A percentile compares a stretch with the other conserved stretches of the same genome.
phyloP scores from a whole-genome alignment of 2,797 vertebrate genomes.

The Xenopus petersii region DNA sequence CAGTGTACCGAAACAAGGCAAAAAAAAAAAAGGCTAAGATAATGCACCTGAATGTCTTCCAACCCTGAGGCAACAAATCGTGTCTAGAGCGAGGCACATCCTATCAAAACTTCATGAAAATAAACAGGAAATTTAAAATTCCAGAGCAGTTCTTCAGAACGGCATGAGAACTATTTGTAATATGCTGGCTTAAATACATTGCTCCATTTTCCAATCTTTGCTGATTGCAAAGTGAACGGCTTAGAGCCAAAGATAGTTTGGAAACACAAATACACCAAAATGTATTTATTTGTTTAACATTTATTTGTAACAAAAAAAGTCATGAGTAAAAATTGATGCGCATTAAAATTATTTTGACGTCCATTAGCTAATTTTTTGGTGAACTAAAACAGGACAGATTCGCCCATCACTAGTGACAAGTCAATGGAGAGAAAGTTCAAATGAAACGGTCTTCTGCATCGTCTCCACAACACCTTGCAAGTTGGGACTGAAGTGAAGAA shows the following conservation, averaged over 20 bases:
- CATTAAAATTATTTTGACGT: no score
- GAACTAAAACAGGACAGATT: no score
- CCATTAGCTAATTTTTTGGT: no score
- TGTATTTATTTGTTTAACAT: no score
- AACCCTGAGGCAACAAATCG: slow-evolving; percentile 21
- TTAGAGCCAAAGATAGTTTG: neutral
- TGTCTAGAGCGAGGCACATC: slow-evolving; percentile 21
- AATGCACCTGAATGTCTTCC: slow-evolving; percentile 15
- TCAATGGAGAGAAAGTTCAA: neutral
- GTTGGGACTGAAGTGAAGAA: neutral
- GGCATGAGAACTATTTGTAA: slow-evolving; percentile 27
- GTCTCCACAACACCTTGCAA: neutral
- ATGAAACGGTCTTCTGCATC: neutral
- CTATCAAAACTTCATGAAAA: slow-evolving; percentile 25
- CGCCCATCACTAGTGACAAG: no score
- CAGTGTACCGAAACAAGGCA: slow-evolving; percentile 20
- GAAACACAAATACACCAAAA: neutral
- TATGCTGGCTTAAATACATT: slow-evolving; percentile 19
- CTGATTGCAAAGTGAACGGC: slow-evolving; percentile 16
- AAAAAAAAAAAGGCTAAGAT: slow-evolving; percentile 6
- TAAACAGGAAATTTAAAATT: slow-evolving; percentile 38
- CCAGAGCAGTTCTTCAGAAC: slow-evolving; percentile 17
- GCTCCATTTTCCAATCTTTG: slow-evolving; percentile 18
- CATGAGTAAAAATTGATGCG: no score
- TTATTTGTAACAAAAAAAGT: no score